These are phyloP conservation scores for Drosophila setifemur DNA, from an alignment of 1,140 invertebrate species.

Conservation along the genomic window DNA sequence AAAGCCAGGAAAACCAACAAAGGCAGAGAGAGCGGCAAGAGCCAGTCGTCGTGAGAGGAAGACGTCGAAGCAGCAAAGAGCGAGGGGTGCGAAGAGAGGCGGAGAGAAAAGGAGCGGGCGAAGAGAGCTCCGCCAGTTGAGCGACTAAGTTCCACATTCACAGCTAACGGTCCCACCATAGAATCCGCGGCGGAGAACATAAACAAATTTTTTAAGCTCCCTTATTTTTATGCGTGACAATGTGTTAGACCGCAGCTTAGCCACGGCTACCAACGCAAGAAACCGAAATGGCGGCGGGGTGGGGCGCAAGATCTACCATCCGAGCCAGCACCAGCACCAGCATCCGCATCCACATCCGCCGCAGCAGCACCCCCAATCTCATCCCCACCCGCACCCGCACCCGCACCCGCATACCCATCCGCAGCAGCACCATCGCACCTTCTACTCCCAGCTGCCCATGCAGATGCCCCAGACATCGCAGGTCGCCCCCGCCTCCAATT, in stretches of 20 bases:
- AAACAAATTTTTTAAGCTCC: not conserved
- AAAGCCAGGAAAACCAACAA: not conserved
- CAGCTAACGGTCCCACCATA: not conserved
- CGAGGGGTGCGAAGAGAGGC: not conserved
- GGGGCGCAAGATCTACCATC: slow-evolving; percentile 22
- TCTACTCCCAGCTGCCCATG: slow-evolving; percentile 2
- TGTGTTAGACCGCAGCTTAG: slow-evolving; percentile 15
- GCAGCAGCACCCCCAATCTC: not conserved
- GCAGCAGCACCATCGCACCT: slow-evolving; percentile 4
- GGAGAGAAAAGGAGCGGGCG: not conserved
- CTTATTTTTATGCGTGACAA: slow-evolving; percentile 3
- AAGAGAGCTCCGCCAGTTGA: not conserved
- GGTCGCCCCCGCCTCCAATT: slow-evolving; percentile 5
- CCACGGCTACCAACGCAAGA: slow-evolving; percentile 21
- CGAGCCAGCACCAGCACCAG: no score
- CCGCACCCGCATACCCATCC: not conserved
- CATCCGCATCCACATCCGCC: not conserved
- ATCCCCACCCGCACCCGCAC: not conserved
- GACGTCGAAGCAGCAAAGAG: not conserved
- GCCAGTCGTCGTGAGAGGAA: not conserved
- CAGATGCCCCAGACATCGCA: slow-evolving; percentile 11
- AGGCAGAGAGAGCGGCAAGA: not conserved
- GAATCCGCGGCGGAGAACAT: not conserved
- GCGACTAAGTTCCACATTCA: not conserved
- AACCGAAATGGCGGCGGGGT: slow-evolving; percentile 27